Evolutionary conservation across 2,113 vertebrate species (phyloP).

Genomic region (Rhagologus leucostigma): DNA sequence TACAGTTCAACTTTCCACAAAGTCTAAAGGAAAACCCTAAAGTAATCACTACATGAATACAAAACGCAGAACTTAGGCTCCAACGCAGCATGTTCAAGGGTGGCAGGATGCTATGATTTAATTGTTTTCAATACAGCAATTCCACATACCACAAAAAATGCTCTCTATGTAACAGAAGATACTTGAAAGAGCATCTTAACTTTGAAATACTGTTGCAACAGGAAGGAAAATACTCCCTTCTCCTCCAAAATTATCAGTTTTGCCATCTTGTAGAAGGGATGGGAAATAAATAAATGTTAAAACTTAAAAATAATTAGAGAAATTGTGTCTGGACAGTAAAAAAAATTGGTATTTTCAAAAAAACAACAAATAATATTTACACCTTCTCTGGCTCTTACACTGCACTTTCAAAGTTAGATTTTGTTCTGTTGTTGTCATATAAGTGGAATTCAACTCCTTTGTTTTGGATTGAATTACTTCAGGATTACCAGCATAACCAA

Average conservation of each 20-base stretch:
- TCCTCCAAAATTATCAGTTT: background rate
- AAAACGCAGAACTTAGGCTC: background rate
- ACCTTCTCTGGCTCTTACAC: background rate
- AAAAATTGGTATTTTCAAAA: background rate
- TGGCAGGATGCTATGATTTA: background rate
- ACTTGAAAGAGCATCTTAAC: background rate
- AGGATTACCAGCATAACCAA: background rate
- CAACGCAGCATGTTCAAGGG: background rate
- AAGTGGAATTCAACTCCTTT: background rate
- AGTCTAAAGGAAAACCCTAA: background rate
- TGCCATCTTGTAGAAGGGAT: background rate
- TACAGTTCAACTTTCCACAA: background rate
- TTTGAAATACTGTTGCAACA: background rate
- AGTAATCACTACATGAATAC: background rate
- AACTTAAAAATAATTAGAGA: background rate
- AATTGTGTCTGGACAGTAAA: background rate
- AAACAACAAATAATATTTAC: background rate
- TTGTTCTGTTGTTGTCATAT: background rate
- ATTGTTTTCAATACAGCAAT: background rate
- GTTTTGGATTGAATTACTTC: background rate
- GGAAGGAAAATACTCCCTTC: background rate
- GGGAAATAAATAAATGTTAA: background rate
- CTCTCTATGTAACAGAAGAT: background rate
- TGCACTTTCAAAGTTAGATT: background rate
- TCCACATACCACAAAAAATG: background rate